phyloP scores from a whole-genome alignment of 2,113 vertebrate genomes.

The Scomber colias region DNA sequence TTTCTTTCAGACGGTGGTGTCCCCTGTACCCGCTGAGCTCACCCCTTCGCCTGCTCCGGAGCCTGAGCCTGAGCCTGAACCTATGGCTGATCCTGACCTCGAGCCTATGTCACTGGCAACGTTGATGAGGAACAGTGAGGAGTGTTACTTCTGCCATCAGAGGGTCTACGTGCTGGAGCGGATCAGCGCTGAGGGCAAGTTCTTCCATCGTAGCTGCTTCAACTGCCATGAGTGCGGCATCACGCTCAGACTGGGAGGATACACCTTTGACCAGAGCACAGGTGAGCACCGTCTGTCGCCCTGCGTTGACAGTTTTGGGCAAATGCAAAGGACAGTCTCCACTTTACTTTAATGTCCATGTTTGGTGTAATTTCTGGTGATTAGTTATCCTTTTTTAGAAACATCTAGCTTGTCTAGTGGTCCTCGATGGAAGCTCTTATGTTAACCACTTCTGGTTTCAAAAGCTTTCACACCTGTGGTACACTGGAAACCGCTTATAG shows the following conservation, averaged over 20 bases:
- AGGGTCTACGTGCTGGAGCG: slow-evolving; percentile 92
- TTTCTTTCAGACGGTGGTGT: slow-evolving; percentile 26
- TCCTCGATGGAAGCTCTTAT: not conserved
- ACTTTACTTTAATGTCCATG: not conserved
- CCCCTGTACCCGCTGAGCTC: slow-evolving; percentile 45
- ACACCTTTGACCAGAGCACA: slow-evolving; percentile 83
- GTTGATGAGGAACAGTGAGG: slow-evolving; percentile 77
- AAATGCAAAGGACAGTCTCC: no score
- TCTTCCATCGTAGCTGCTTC: slow-evolving; percentile 96
- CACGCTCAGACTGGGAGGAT: slow-evolving; percentile 90
- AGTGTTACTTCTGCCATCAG: slow-evolving; percentile 90
- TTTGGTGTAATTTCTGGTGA: not conserved
- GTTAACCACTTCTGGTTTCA: slow-evolving; percentile 18
- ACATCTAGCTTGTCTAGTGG: not conserved
- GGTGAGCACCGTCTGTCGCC: slow-evolving; percentile 79
- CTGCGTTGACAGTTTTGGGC: not conserved
- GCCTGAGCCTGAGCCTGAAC: not conserved
- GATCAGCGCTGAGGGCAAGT: slow-evolving; percentile 89
- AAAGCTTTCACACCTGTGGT: slow-evolving; percentile 19
- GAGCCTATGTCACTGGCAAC: not conserved
- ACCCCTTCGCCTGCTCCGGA: not conserved
- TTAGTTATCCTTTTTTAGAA: slow-evolving; percentile 9
- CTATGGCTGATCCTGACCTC: no score
- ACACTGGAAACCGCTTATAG: no score
- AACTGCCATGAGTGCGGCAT: slow-evolving; percentile 86